These are phyloP conservation scores for Melanargia galathea DNA, from an alignment of 2,888 invertebrate genomes.

Conservation along the genomic window DNA sequence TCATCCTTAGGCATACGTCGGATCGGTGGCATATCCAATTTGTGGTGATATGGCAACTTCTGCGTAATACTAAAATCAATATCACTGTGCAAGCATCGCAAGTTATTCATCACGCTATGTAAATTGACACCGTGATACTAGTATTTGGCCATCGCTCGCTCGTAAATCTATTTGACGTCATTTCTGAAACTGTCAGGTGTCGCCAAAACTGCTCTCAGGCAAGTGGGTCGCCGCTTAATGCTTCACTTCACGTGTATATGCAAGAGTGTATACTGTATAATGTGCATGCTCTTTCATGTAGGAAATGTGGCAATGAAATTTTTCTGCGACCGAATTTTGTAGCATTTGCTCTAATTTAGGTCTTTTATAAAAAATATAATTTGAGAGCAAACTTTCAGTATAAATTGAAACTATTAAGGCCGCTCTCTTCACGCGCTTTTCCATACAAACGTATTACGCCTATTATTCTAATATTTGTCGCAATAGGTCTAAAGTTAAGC, in stretches of 20 bases:
- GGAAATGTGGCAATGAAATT: too few species aligned
- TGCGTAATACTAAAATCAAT: background rate
- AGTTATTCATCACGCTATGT: constrained; percentile 6
- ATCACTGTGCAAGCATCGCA: background rate
- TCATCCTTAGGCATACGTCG: background rate
- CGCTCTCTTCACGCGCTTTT: too few species aligned
- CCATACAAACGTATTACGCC: too few species aligned
- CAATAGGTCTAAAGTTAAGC: too few species aligned
- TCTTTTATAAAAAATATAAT: too few species aligned
- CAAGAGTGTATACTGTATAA: background rate
- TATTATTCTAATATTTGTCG: too few species aligned
- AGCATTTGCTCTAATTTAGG: too few species aligned
- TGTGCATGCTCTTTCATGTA: background rate
- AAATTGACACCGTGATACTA: background rate
- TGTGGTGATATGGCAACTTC: background rate
- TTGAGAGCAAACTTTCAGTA: too few species aligned
- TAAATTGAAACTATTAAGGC: too few species aligned
- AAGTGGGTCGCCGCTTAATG: background rate
- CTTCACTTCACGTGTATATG: background rate
- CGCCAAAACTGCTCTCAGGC: background rate
- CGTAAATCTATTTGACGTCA: background rate
- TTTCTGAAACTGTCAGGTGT: background rate
- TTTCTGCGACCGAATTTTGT: too few species aligned
- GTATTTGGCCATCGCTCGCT: background rate
- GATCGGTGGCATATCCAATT: background rate